phyloP scores from a whole-genome alignment of 2,113 vertebrate genomes.

The Naja naja region DNA sequence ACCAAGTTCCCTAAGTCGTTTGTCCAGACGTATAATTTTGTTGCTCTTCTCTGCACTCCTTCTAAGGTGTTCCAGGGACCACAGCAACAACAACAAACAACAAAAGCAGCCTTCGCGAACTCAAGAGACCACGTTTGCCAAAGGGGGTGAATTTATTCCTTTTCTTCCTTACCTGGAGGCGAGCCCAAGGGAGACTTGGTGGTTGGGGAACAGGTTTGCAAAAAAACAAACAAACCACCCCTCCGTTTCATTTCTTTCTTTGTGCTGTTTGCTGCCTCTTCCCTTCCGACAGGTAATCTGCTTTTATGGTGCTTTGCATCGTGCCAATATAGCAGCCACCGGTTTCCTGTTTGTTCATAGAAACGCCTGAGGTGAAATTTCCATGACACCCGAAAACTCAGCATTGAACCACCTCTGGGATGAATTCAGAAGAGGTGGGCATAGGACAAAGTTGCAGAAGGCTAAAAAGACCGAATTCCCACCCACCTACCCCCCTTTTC shows the following conservation, averaged over 20 bases:
- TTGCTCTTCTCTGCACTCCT: neutral
- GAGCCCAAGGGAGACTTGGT: neutral
- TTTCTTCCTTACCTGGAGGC: neutral
- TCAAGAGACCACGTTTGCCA: neutral
- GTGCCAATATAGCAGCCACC: neutral
- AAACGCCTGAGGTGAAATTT: neutral
- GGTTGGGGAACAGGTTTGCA: neutral
- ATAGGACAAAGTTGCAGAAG: neutral
- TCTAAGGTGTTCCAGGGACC: neutral
- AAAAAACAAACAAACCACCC: too few relatives aligned
- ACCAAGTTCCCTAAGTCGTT: too few relatives aligned
- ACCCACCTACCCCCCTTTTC: neutral
- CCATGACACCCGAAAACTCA: neutral
- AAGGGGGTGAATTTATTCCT: neutral
- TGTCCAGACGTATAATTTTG: too few relatives aligned
- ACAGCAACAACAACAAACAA: neutral
- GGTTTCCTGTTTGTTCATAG: neutral
- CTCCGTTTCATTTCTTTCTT: neutral
- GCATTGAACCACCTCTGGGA: neutral
- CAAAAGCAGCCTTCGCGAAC: neutral
- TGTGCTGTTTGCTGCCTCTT: neutral
- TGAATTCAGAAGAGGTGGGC: neutral
- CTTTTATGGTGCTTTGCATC: neutral
- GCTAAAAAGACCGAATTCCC: neutral
- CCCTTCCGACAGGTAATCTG: neutral